These are phyloP conservation scores for Danaus plexippus DNA, from an alignment of 1,140 invertebrate genomes.

Conservation along the genomic window DNA sequence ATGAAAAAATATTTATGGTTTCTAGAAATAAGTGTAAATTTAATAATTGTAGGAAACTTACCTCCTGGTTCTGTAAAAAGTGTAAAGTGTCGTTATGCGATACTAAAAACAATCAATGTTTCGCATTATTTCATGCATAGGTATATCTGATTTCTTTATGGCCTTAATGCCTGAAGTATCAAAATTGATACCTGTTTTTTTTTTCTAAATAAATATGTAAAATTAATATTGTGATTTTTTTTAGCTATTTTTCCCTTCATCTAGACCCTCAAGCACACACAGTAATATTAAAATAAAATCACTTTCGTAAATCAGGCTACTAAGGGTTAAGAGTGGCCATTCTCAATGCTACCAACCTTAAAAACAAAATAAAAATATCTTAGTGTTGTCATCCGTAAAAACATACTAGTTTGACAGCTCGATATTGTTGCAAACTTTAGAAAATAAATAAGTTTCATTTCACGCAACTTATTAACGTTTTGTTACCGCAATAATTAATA, in stretches of 20 bases:
- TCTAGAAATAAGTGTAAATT: conserved; percentile 30
- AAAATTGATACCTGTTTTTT: conserved; percentile 17
- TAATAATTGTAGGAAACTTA: conserved; percentile 25
- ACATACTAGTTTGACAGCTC: too few species aligned
- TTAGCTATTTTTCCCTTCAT: conserved; percentile 16
- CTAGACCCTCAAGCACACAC: conserved; percentile 16
- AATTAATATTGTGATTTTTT: conserved; percentile 25
- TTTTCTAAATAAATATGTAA: conserved; percentile 24
- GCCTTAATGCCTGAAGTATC: conserved; percentile 14
- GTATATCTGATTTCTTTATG: conserved; percentile 26
- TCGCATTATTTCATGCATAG: conserved; percentile 26
- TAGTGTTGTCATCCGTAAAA: too few species aligned
- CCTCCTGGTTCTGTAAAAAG: conserved; percentile 23
- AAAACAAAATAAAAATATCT: too few species aligned
- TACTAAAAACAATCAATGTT: conserved; percentile 30
- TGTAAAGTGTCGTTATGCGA: conserved; percentile 17
- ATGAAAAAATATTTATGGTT: conserved; percentile 29
- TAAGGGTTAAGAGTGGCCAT: conserved; percentile 20
- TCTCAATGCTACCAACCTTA: too few species aligned
- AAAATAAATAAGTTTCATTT: too few species aligned
- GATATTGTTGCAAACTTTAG: too few species aligned
- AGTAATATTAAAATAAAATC: conserved; percentile 15
- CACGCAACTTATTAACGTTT: too few species aligned
- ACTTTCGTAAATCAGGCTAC: conserved; percentile 17
- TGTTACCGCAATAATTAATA: too few species aligned